Conservation (phyloP, 2,888 invertebrate species). For the Trachelus stipa region DNA sequence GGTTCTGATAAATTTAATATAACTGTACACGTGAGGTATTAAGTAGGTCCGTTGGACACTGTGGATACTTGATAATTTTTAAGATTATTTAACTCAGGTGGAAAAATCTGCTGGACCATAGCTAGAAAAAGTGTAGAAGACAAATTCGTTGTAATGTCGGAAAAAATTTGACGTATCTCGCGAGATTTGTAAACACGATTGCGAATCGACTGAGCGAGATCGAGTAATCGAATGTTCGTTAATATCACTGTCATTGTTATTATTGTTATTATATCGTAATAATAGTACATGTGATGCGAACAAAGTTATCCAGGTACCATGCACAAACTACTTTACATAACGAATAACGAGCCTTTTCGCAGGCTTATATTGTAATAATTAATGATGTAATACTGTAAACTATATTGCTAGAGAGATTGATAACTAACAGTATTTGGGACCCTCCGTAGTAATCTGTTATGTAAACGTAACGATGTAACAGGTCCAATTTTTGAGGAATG, state of each 20-base stretch:
- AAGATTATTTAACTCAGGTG: not conserved
- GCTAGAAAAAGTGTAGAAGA: not conserved
- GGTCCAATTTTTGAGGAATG: not conserved
- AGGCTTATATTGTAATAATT: slow-evolving; percentile 32
- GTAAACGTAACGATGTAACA: not conserved
- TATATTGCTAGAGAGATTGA: slow-evolving; percentile 10
- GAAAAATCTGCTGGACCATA: not conserved
- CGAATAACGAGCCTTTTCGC: slow-evolving; percentile 30
- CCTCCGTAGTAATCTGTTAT: slow-evolving; percentile 43
- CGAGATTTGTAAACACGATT: not conserved
- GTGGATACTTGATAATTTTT: not conserved
- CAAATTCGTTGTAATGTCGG: not conserved
- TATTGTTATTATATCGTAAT: slow-evolving; percentile 1
- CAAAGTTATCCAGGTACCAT: slow-evolving; percentile 31
- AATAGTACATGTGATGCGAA: slow-evolving; percentile 19
- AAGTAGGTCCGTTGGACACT: not conserved
- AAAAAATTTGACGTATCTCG: not conserved
- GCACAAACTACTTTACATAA: slow-evolving; percentile 42
- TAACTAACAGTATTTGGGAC: slow-evolving; percentile 50
- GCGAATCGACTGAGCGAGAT: slow-evolving; percentile 3
- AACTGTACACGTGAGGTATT: not conserved
- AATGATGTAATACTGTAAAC: slow-evolving; percentile 6
- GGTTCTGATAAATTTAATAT: not conserved
- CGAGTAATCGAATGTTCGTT: not conserved
- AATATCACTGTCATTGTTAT: slow-evolving; percentile 8